Evolutionary conservation across 1,140 invertebrate genomes (phyloP).

Genomic region (Tribolium madens): DNA sequence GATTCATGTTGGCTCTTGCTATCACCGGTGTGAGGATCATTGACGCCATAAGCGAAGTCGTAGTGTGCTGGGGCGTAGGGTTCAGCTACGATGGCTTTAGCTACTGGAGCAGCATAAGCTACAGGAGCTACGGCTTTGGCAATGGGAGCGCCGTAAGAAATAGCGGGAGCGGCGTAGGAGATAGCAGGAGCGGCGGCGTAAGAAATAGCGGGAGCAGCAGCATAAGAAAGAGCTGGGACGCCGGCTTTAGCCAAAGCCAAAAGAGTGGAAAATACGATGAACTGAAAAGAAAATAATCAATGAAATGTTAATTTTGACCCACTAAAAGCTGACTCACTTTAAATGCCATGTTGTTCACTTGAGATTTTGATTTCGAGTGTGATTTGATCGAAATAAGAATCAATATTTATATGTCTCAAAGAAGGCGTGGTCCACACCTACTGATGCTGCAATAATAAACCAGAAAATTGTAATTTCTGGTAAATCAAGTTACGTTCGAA

Average conservation of each 20-base stretch:
- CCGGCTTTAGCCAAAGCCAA: conserved; percentile 56
- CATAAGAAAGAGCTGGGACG: conserved; percentile 18
- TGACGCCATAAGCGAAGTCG: conserved; percentile 53
- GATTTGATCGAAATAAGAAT: not conserved
- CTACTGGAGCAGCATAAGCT: conserved; percentile 61
- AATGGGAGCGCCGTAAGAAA: conserved; percentile 57
- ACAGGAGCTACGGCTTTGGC: conserved; percentile 60
- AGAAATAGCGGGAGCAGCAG: conserved; percentile 47
- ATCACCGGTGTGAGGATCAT: conserved; percentile 68
- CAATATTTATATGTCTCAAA: not conserved
- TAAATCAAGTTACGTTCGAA: conserved; percentile 42
- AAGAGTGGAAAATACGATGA: conserved; percentile 59
- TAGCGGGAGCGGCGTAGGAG: conserved; percentile 39
- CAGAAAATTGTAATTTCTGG: not conserved
- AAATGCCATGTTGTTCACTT: conserved; percentile 39
- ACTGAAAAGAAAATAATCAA: conserved; percentile 55
- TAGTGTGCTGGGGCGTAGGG: conserved; percentile 52
- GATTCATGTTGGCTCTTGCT: conserved; percentile 56
- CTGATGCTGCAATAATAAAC: not conserved
- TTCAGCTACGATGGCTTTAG: conserved; percentile 62
- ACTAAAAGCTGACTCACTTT: conserved; percentile 32
- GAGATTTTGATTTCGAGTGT: conserved; percentile 23
- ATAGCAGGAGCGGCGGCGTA: conserved; percentile 46
- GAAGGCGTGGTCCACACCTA: not conserved
- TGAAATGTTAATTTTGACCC: not conserved